phyloP scores from a whole-genome alignment of 2,888 invertebrate genomes.

The Chaitophorus viminalis region DNA sequence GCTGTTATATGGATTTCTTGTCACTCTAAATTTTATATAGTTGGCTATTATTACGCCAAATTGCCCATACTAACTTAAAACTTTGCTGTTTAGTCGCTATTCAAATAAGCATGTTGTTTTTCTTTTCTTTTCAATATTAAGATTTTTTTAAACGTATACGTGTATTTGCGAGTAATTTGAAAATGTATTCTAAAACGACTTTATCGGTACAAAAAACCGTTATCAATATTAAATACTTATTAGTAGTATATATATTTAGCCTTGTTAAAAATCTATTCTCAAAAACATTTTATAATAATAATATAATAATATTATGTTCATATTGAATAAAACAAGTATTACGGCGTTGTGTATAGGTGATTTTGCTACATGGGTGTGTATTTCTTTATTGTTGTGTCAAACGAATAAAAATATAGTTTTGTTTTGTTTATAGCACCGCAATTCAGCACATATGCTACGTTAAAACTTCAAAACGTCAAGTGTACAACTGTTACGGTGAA shows the following conservation, averaged over 20 bases:
- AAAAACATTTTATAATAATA: too few species aligned
- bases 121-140: neutral
- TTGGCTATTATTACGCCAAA: neutral
- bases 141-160: neutral
- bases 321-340: neutral
- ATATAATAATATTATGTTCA: neutral
- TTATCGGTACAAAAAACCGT: neutral
- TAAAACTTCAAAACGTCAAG: constrained; percentile 97
- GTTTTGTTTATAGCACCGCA: constrained; percentile 78
- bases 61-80: constrained; percentile 22
- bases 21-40: constrained; percentile 11
- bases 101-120: constrained; percentile 23
- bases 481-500: constrained; percentile 96
- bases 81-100: constrained; percentile 2
- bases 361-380: constrained; percentile 19
- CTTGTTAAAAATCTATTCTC: neutral
- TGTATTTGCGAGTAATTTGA: neutral
- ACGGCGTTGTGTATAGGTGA: constrained; percentile 31
- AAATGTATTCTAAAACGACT: neutral
- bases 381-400: neutral
- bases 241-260: too few species aligned
- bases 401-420: neutral
- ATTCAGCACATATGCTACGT: constrained; percentile 95
- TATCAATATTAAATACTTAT: too few species aligned
- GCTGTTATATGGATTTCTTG: constrained; percentile 16